Evolutionary conservation across 2,888 invertebrate species (phyloP).

Genomic region (Archaeoteleia sp.): DNA sequence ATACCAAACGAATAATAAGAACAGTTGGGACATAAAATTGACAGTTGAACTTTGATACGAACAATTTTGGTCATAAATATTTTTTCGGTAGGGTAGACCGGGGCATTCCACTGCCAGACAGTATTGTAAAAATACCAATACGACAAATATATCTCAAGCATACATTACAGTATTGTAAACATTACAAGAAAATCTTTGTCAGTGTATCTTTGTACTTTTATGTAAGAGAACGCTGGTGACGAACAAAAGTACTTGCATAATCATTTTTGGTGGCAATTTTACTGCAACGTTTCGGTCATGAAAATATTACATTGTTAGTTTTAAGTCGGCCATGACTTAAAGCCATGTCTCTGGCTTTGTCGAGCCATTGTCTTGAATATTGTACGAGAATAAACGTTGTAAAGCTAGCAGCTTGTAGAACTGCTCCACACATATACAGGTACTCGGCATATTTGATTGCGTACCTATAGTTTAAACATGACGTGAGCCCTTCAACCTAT

Average conservation of each 20-base stretch:
- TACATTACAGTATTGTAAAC: too few species aligned
- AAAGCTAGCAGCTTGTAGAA: slow-evolving; percentile 27
- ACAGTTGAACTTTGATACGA: too few species aligned
- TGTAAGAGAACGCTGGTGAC: too few species aligned
- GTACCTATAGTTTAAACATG: slow-evolving; percentile 44
- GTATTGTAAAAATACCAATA: too few species aligned
- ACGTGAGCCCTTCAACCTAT: slow-evolving; percentile 47
- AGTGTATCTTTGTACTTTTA: too few species aligned
- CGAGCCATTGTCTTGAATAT: slow-evolving; percentile 32
- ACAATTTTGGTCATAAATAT: too few species aligned
- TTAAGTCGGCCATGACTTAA: slow-evolving; percentile 23
- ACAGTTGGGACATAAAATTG: too few species aligned
- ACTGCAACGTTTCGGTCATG: not conserved
- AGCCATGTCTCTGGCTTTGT: slow-evolving; percentile 16
- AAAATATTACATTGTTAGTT: slow-evolving; percentile 32
- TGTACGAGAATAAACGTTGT: slow-evolving; percentile 34
- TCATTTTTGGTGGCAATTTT: not conserved
- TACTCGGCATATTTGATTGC: slow-evolving; percentile 45
- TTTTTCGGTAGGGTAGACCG: too few species aligned
- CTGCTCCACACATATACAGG: slow-evolving; percentile 27
- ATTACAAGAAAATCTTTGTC: too few species aligned
- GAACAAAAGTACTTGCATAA: not conserved
- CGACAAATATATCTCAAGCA: too few species aligned
- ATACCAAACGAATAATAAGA: too few species aligned
- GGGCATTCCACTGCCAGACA: too few species aligned